These are phyloP conservation scores for Orbicella faveolata DNA, from an alignment of 64 coral and sea anemone species.

Conservation along the genomic window DNA sequence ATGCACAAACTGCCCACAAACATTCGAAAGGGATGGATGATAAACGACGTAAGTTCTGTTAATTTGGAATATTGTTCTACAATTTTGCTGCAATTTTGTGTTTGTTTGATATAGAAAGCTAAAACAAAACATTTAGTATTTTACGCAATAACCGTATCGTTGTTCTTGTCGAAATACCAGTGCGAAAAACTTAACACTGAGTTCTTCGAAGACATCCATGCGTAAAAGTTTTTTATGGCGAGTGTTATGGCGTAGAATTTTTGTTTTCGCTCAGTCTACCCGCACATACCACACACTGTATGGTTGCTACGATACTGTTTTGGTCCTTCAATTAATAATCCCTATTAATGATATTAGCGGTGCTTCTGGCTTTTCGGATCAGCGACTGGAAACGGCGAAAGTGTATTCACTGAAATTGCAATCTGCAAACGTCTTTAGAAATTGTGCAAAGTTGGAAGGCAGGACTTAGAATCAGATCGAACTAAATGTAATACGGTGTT, in stretches of 20 bases:
- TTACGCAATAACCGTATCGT: too few species aligned
- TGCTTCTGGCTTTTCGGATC: background rate
- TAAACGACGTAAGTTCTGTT: too few species aligned
- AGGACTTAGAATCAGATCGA: background rate
- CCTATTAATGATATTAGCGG: slow-evolving; percentile 37
- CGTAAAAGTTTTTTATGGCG: too few species aligned
- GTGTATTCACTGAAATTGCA: background rate
- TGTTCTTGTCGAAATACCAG: too few species aligned
- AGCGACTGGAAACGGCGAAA: background rate
- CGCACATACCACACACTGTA: background rate
- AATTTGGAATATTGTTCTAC: too few species aligned
- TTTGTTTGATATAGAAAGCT: too few species aligned
- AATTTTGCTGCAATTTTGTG: too few species aligned
- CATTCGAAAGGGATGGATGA: background rate
- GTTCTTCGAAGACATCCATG: too few species aligned
- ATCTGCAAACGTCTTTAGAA: background rate
- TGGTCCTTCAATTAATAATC: slow-evolving; percentile 30
- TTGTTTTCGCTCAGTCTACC: background rate
- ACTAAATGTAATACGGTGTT: background rate
- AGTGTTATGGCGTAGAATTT: background rate
- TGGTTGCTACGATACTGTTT: slow-evolving; percentile 36
- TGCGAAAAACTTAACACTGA: too few species aligned
- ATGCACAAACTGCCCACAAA: background rate
- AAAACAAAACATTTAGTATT: too few species aligned
- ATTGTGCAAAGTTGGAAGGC: background rate